Base-by-base conservation (phyloP, 2,797 vertebrate species). In the Miichthys miiuy region DNA sequence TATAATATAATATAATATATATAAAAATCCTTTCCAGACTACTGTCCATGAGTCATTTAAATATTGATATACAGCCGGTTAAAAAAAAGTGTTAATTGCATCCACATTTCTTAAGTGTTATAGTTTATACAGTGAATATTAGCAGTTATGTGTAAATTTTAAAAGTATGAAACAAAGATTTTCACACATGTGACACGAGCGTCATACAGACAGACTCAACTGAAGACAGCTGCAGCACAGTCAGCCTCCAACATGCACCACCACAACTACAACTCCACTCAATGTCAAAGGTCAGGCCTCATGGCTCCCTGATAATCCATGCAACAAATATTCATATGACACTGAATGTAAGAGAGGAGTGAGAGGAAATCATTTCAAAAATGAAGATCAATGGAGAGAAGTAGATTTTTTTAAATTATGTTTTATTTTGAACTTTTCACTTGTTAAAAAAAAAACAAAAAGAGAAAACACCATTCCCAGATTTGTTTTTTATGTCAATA, bases 231-330 rank as follows among this genome's bases (percentile, higher is more conserved):
- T 68, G 66, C 21, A 21, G 47, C 18, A 52, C 21, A 20, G 25
- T 18, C 65, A 25, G 46, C 38, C 25, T 42, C 65, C 2, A 14
- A 48, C 42, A 34, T 57, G 14, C 44, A 54, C 50, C 51, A 44
- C 17, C 38, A 30, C 4, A 25, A 27, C 38, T 27, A 27, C 1
- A 58, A 18, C 30, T 23, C 38, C 68, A 60, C n/a, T 60, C 8
- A 23, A 30, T 12, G 70, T 69, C 65, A 74, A 25, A 74, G 65
- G 65, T 68, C 77, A 79, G 42, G 3, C 14, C 51, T 50, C 42
- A 20, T 13, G 17, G 46, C 38, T 14, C 10, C 13, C 42, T 27
- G 63, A 50, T 21, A 38, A 46, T 44, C 12, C 50, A 34, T 0
- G 16, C 21, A 41, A 21, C 30, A 3, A 18, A 41, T n/a, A 47